A percentile compares a stretch with the other conserved stretches of the same genome.
Evolutionary conservation across 2,888 invertebrate species (phyloP).

Genomic region (Neoascia interrupta): DNA sequence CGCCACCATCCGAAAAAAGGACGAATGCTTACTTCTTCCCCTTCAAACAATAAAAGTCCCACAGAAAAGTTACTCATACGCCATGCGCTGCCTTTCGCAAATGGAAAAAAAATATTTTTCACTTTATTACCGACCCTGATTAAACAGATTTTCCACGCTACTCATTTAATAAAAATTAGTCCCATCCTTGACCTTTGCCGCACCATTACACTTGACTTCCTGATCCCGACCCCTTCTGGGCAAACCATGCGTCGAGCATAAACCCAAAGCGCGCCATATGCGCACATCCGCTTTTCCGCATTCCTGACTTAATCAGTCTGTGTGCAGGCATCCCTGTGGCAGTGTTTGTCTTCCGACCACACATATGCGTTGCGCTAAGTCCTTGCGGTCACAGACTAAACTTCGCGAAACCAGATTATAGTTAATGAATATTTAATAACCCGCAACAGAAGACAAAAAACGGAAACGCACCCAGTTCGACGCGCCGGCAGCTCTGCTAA

Average conservation of each 20-base stretch:
- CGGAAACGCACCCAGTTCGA: not conserved
- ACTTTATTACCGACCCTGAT: too few species aligned
- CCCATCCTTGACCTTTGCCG: constrained; percentile 15
- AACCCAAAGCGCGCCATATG: constrained; percentile 7
- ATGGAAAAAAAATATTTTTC: too few species aligned
- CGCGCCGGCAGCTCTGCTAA: not conserved
- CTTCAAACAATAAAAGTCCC: too few species aligned
- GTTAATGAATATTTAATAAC: constrained; percentile 35
- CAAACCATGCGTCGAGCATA: not conserved
- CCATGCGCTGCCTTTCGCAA: too few species aligned
- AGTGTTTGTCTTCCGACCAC: not conserved
- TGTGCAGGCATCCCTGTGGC: not conserved
- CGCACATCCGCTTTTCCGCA: not conserved
- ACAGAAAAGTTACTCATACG: too few species aligned
- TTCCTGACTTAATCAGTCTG: constrained; percentile 1
- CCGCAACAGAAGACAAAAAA: not conserved
- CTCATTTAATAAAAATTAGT: constrained; percentile 20
- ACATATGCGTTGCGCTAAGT: too few species aligned
- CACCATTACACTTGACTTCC: constrained; percentile 5
- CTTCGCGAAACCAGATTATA: too few species aligned
- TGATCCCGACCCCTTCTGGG: not conserved
- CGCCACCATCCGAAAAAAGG: too few species aligned
- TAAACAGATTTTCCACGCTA: constrained; percentile 24
- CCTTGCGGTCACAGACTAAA: too few species aligned
- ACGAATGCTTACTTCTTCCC: too few species aligned